Evolutionary conservation across 64 coral and sea anemone genomes (phyloP).

Genomic region (Pachyseris speciosa): DNA sequence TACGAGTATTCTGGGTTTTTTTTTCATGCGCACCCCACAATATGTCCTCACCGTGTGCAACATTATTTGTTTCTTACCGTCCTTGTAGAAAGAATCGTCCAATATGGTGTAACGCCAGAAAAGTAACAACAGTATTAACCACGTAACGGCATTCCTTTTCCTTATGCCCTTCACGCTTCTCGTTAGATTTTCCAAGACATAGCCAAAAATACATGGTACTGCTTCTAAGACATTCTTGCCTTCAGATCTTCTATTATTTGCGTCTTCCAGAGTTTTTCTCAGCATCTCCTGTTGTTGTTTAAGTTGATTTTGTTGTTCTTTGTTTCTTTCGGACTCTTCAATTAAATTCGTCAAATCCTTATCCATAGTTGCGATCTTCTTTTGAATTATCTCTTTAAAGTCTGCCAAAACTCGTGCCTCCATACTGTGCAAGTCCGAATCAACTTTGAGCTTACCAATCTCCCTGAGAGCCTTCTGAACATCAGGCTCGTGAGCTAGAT

Average conservation of each 20-base stretch:
- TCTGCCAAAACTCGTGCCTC: conserved; percentile 57
- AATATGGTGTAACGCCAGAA: not conserved
- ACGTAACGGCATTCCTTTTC: not conserved
- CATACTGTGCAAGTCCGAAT: conserved; percentile 43
- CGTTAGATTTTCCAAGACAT: no score
- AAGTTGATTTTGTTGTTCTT: not conserved
- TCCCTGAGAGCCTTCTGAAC: conserved; percentile 52
- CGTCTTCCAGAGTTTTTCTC: not conserved
- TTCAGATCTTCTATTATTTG: not conserved
- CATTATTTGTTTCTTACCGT: no score
- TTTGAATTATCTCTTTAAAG: conserved; percentile 70
- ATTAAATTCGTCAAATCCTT: conserved; percentile 4
- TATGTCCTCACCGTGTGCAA: no score
- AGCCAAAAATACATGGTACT: not conserved
- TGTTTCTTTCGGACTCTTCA: not conserved
- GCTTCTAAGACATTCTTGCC: not conserved
- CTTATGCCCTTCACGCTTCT: not conserved
- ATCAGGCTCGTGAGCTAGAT: conserved; percentile 50
- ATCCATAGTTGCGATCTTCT: conserved; percentile 38
- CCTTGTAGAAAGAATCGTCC: conserved; percentile 4
- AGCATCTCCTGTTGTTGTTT: not conserved
- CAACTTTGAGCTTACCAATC: conserved; percentile 18
- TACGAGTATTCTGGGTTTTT: no score
- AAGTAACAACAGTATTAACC: not conserved
- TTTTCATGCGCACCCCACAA: no score